These are phyloP conservation scores for Redunca redunca DNA, from an alignment of 2,113 vertebrate genomes.

Conservation along the genomic window DNA sequence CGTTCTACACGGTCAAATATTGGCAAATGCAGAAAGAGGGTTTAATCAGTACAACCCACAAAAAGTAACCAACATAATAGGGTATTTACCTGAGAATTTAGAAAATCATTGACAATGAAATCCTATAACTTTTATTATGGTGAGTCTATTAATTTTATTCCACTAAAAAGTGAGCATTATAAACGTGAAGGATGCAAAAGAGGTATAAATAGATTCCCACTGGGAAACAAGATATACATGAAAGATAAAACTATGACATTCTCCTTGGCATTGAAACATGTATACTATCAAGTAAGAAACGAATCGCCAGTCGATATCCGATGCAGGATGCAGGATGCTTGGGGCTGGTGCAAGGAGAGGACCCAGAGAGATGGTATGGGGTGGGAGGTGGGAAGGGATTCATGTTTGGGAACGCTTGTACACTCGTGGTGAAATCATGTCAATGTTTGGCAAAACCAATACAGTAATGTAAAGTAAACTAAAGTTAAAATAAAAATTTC, in stretches of 20 bases:
- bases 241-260: not conserved
- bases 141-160: not conserved
- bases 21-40: not conserved
- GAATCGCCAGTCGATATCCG: no score
- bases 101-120: not conserved
- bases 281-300: no score
- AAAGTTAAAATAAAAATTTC: no score
- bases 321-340: no score
- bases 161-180: not conserved
- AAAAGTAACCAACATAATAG: not conserved
- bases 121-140: not conserved
- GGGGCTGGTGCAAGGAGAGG: no score
- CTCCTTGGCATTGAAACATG: no score
- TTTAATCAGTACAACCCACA: not conserved
- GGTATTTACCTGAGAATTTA: not conserved
- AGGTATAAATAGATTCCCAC: not conserved
- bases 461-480: no score
- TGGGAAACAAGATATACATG: not conserved
- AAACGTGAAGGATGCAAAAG: not conserved
- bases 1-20: not conserved
- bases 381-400: no score
- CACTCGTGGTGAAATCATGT: no score
- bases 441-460: no score
- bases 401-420: no score
- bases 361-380: no score